A percentile compares a stretch with the other conserved stretches of the same genome.
Evolutionary conservation across 2,888 invertebrate species (phyloP).

Genomic region (Taphrorychus bicolor): DNA sequence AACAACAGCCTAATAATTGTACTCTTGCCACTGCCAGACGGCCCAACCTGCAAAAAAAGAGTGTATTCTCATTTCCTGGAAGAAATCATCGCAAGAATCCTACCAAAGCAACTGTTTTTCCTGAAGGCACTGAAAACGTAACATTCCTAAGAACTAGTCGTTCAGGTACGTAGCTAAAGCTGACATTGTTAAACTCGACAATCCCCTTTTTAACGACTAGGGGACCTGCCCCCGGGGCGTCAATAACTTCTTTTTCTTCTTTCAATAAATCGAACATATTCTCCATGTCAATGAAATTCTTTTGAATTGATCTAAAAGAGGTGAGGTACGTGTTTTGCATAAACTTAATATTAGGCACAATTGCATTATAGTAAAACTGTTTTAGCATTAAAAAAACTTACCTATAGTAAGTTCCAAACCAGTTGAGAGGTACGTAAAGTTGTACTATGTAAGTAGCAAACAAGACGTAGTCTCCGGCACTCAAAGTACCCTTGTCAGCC

Average conservation of each 20-base stretch:
- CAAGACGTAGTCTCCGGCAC: constrained; percentile 95
- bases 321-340: not conserved
- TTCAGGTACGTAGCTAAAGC: constrained; percentile 88
- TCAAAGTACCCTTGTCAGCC: constrained; percentile 69
- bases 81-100: too few relatives aligned
- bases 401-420: constrained; percentile 98
- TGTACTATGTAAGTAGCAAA: constrained; percentile 95
- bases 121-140: constrained; percentile 80
- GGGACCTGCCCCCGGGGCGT: constrained; percentile 80
- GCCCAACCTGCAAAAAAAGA: constrained; percentile 81
- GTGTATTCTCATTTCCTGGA: too few relatives aligned
- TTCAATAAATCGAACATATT: constrained; percentile 97
- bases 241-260: constrained; percentile 86
- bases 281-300: constrained; percentile 99
- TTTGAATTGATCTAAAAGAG: constrained; percentile 84
- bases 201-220: constrained; percentile 74
- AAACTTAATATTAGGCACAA: not conserved
- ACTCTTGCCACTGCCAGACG: constrained; percentile 93
- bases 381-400: constrained; percentile 53
- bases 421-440: constrained; percentile 94
- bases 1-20: constrained; percentile 94
- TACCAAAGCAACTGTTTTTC: constrained; percentile 84
- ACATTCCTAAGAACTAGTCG: constrained; percentile 77
- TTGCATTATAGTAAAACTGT: not conserved
- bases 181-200: constrained; percentile 89